phyloP scores from a whole-genome alignment of 2,113 vertebrate species.

The Eolophus roseicapilla region DNA sequence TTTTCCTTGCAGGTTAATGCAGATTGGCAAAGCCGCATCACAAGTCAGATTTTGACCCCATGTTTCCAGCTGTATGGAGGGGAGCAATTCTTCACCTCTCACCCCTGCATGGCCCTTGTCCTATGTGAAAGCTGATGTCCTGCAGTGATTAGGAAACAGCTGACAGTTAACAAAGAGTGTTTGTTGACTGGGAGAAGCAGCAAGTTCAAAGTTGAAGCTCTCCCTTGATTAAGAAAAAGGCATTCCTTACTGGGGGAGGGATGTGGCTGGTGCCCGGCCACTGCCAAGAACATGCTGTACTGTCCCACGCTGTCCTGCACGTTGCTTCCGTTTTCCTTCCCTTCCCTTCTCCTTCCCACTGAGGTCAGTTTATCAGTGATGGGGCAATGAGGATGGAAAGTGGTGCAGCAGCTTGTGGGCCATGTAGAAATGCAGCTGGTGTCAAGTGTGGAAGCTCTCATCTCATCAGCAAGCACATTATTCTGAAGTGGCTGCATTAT shows the following conservation, averaged over 20 bases:
- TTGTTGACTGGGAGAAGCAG: neutral
- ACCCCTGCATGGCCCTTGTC: neutral
- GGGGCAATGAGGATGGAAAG: neutral
- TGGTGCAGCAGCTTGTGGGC: neutral
- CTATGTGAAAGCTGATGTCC: neutral
- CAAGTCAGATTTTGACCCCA: neutral
- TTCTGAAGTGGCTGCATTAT: neutral
- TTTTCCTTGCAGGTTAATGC: neutral
- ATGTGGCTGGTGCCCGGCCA: neutral
- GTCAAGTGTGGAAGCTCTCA: neutral
- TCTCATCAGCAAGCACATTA: fast-evolving
- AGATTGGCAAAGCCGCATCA: neutral
- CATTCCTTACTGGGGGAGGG: neutral
- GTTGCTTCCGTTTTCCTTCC: neutral
- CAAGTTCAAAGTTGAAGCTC: neutral
- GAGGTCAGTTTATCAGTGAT: neutral
- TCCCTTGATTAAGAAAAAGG: neutral
- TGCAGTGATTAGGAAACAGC: neutral
- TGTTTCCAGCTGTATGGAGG: neutral
- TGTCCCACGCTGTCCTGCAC: fast-evolving
- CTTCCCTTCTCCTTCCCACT: neutral
- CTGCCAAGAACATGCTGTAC: neutral
- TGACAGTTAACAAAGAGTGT: neutral
- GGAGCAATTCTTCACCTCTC: neutral
- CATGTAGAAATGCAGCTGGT: neutral